Evolutionary conservation across 2,113 vertebrate species (phyloP), one percentile per base, ranked within the genome.

Genomic region (Geococcyx californianus): DNA sequence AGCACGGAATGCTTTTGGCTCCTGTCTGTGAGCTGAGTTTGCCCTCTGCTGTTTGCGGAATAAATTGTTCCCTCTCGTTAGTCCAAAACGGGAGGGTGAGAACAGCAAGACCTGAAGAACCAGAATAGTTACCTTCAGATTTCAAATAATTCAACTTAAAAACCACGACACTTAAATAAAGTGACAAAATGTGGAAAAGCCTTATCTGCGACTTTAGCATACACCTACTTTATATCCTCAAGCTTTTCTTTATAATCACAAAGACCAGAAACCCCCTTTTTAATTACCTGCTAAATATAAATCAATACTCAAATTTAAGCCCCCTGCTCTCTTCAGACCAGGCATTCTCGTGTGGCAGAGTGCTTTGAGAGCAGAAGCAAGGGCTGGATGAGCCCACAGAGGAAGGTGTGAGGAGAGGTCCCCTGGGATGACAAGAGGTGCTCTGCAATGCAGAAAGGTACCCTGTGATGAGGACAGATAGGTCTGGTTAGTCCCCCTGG

Each of bases 21-120:
- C 19, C 51, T 2, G 24, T 74, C 51, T 38, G 80, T 3, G 45
- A 75, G 89, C 93, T 33, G 88, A 7, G 92, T 64, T 93, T 93
- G 96, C 96, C 96, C 94, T 95, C 96, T 97, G 94, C 95, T 95
- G 96, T 93, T 79, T 31, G 80, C 6, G 56, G 25, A 12, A 51
- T 9, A 78, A 78, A 84, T 23, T 83, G 84, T 55, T 93, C 52
- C 52, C n/a, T 40, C 73, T 44, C 10, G 4, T 56, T 9, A 9
- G 36, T 31, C 58, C 33, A 5, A 56, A 59, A 28, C 1, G n/a
- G 38, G 9, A 56, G 38, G 10, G 10, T 7, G 8, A 31, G 52
- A 68, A 38, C 29, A n/a, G 42, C 17, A n/a, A 21, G 52, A 58
- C 38, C 67, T 26, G 70, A 62, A 40, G 33, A 62, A 16, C 12